Conservation (phyloP, 2,797 vertebrate species). For the Champsocephalus gunnari region DNA sequence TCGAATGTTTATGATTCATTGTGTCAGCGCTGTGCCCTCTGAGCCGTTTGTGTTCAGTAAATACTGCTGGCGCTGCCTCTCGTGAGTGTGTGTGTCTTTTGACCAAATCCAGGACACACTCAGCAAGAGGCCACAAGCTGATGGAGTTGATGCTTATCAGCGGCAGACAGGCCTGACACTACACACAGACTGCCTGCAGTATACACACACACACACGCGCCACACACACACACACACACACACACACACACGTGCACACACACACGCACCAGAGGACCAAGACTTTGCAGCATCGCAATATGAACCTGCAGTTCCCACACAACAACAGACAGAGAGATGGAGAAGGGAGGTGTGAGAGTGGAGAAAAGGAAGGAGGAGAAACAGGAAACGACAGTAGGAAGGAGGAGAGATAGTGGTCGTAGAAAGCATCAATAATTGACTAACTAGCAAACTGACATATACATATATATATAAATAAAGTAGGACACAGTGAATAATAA, state of each 20-base stretch:
- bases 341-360: conserved; percentile 17
- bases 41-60: conserved; percentile 49
- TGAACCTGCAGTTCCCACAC: conserved; percentile 20
- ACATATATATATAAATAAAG: no score
- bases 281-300: conserved; percentile 27
- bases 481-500: conserved; percentile 38
- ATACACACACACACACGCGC: background rate
- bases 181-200: conserved; percentile 40
- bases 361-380: background rate
- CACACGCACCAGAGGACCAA: conserved; percentile 35
- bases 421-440: conserved; percentile 75
- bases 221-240: rapidly evolving
- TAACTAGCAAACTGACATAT: conserved; percentile 32
- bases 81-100: conserved; percentile 32
- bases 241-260: rapidly evolving
- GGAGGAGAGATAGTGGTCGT: conserved; percentile 21
- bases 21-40: conserved; percentile 31
- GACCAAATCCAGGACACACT: conserved; percentile 58
- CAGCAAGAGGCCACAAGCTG: conserved; percentile 61
- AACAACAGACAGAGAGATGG: conserved; percentile 32
- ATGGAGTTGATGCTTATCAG: conserved; percentile 72
- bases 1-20: conserved; percentile 54
- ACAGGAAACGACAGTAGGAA: conserved; percentile 11
- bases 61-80: conserved; percentile 40
- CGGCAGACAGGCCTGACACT: conserved; percentile 61